These are phyloP conservation scores for Erythrolamprus reginae DNA, from an alignment of 2,113 vertebrate species.

Conservation along the genomic window DNA sequence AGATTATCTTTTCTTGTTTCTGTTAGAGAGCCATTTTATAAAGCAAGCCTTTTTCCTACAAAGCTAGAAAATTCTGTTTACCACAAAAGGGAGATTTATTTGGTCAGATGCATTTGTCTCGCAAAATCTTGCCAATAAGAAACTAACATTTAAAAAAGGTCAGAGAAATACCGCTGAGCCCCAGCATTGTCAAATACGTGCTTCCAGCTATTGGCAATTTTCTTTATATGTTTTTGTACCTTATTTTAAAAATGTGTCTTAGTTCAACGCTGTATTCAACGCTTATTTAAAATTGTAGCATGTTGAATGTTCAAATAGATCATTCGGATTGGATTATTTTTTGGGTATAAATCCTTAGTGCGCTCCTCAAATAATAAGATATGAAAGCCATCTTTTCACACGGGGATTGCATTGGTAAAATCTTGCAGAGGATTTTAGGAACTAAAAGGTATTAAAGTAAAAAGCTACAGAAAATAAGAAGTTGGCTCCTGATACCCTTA, in stretches of 20 bases:
- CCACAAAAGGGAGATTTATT: background rate
- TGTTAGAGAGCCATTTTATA: background rate
- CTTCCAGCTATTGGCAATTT: background rate
- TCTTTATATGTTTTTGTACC: background rate
- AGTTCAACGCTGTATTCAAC: background rate
- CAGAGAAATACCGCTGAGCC: background rate
- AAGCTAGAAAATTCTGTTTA: background rate
- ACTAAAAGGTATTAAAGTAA: background rate
- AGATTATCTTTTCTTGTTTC: background rate
- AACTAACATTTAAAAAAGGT: background rate
- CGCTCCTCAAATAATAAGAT: background rate
- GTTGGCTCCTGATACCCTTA: background rate
- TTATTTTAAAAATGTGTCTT: background rate
- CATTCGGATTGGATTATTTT: background rate
- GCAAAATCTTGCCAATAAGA: background rate
- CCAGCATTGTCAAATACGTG: no score
- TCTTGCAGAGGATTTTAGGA: background rate
- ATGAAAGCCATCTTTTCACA: background rate
- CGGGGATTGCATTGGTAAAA: background rate
- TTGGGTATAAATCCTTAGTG: background rate
- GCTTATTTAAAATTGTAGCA: background rate
- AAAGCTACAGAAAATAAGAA: no score
- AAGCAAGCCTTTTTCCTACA: background rate
- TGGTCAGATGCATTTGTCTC: background rate
- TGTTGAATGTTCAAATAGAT: background rate